Evolutionary conservation across 2,797 vertebrate genomes (phyloP), one percentile per base, ranked within the genome.

Genomic region (Epinephelus malabaricus): DNA sequence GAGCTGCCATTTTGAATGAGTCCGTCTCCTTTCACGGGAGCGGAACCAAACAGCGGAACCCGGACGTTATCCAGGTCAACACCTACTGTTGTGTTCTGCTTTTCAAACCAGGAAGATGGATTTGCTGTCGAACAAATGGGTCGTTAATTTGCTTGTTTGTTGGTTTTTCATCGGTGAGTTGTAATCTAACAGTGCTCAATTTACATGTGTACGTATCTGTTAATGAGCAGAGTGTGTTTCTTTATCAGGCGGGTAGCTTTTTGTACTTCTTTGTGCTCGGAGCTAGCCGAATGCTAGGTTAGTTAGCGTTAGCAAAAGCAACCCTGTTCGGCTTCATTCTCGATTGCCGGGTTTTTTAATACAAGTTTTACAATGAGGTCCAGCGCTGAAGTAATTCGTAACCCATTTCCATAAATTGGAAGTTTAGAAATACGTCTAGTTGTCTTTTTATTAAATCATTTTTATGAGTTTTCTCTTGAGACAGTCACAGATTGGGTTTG

Each of bases 91-190:
- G 86, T 92, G 84, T 79, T 87, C 79, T 84, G 88, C 78, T 85
- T 84, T 79, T 81, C 61, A 79, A 92, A 95, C 87, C 94, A 95
- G 94, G 95, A 95, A 95, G 95, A 96, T 96, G 95, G 94, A 87
- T 89, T 69, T 82, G 13, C 81, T 69, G 59, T 85, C 90, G 78
- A 87, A 38, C 63, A 93, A 92, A 81, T 91, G 85, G 87, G 58
- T 74, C 4, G 25, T 86, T 85, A 50, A 76, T 63, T 64, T 93
- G 10, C 4, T 91, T 38, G 11, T 93, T 86, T 92, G 76, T 69
- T 79, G 77, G 3, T 74, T 93, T 81, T 85, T 83, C 60, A 5
- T 83, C 7, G 91, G 95, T 95, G 81, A 92, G 94, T 87, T 38
- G 3, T 11, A 1, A 6, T 27, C 0, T 0, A 1, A 6, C 25